Conservation (phyloP, 2,888 invertebrate species). For the Cephonodes hylas region DNA sequence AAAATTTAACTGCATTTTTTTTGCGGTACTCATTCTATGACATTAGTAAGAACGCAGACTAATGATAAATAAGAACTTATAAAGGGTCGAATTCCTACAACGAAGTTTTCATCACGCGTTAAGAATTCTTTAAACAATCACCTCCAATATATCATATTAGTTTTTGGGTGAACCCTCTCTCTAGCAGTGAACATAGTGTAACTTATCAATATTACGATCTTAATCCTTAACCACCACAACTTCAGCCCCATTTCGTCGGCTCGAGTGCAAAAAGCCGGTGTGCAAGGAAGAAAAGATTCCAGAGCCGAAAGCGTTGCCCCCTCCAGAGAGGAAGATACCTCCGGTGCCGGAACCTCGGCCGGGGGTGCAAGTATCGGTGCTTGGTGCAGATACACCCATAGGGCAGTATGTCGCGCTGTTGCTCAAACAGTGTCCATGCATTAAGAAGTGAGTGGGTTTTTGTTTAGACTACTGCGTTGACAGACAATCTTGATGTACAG, state of each 20-base stretch:
- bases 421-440: constrained; percentile 78
- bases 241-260: constrained; percentile 63
- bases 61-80: no score
- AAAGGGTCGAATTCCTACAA: no score
- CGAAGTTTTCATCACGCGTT: no score
- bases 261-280: constrained; percentile 42
- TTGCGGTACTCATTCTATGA: no score
- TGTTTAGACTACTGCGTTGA: no score
- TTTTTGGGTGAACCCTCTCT: no score
- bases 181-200: no score
- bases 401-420: constrained; percentile 75
- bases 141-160: no score
- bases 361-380: constrained; percentile 68
- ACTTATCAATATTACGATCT: no score
- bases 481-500: not conserved
- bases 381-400: constrained; percentile 76
- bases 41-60: no score
- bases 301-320: constrained; percentile 44
- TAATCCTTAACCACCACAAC: not conserved
- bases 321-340: constrained; percentile 37
- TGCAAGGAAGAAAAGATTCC: constrained; percentile 30
- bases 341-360: constrained; percentile 48
- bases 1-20: no score
- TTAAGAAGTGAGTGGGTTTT: constrained; percentile 60
- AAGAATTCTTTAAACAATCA: no score